Conservation (phyloP, 2,888 invertebrate genomes). For the Thymelicus lineola region DNA sequence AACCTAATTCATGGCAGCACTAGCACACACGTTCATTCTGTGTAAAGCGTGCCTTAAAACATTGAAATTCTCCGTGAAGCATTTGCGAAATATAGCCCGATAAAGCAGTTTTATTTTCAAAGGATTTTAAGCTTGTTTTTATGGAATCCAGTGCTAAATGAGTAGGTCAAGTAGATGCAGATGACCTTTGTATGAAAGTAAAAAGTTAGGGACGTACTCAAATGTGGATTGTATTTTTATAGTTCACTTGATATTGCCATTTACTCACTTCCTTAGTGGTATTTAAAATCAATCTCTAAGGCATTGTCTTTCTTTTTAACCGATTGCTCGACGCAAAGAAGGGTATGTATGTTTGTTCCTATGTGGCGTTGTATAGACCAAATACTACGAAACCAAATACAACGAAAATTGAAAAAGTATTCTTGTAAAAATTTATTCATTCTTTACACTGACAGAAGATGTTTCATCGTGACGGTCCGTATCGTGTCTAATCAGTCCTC, state of each 20-base stretch:
- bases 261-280: too few relatives aligned
- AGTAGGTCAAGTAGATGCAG: conserved; percentile 19
- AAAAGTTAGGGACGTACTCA: neutral
- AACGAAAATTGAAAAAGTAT: too few relatives aligned
- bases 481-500: too few relatives aligned
- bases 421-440: too few relatives aligned
- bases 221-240: neutral
- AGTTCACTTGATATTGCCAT: neutral
- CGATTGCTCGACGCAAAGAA: too few relatives aligned
- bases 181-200: conserved; percentile 24
- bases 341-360: too few relatives aligned
- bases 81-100: conserved; percentile 35
- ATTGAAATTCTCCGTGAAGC: conserved; percentile 38
- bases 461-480: too few relatives aligned
- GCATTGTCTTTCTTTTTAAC: too few relatives aligned
- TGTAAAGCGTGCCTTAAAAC: conserved; percentile 36
- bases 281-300: too few relatives aligned
- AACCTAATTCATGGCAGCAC: conserved; percentile 3
- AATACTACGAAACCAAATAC: too few relatives aligned
- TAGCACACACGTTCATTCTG: conserved; percentile 27
- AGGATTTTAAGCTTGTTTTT: conserved; percentile 30
- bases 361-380: too few relatives aligned
- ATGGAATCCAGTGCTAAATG: conserved; percentile 26
- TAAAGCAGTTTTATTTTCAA: conserved; percentile 36
- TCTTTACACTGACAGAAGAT: too few relatives aligned